phyloP scores from a whole-genome alignment of 92 coral and sea anemone genomes.

The Palythoa heliodiscus region DNA sequence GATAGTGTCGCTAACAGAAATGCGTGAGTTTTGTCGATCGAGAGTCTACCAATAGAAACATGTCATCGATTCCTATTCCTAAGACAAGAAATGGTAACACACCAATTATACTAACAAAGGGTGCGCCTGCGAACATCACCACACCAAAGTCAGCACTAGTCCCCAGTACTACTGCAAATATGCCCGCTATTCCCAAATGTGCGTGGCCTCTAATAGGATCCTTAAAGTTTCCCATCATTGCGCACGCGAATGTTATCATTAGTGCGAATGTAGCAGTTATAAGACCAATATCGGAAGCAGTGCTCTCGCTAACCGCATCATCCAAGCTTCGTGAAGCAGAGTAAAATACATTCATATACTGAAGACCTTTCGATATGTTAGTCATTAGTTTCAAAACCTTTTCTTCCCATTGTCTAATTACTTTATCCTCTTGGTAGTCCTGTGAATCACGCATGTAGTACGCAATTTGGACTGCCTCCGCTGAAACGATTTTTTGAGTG shows the following conservation, averaged over 20 bases:
- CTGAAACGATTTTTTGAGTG: constrained; percentile 31
- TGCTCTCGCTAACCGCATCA: constrained; percentile 75
- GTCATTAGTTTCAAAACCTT: constrained; percentile 26
- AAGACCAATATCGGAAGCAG: constrained; percentile 56
- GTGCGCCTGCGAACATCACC: constrained; percentile 51
- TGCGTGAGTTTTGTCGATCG: constrained; percentile 55
- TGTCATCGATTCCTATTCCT: constrained; percentile 79
- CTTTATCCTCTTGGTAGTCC: constrained; percentile 20
- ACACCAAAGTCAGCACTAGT: constrained; percentile 74
- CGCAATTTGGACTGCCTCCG: constrained; percentile 48
- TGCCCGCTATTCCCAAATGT: constrained; percentile 60
- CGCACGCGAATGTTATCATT: constrained; percentile 71
- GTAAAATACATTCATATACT: constrained; percentile 51
- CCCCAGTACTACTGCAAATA: constrained; percentile 75
- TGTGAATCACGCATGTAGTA: constrained; percentile 50
- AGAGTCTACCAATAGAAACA: constrained; percentile 80
- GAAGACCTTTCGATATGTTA: constrained; percentile 51
- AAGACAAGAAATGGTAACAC: constrained; percentile 76
- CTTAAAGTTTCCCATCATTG: constrained; percentile 62
- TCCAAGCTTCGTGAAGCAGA: constrained; percentile 67
- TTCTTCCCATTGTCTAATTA: constrained; percentile 52
- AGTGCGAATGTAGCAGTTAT: constrained; percentile 64
- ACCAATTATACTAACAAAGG: constrained; percentile 77
- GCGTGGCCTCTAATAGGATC: constrained; percentile 72
- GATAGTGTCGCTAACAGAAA: constrained; percentile 52